phyloP scores from a whole-genome alignment of 2,797 vertebrate species.

The Characodon lateralis region DNA sequence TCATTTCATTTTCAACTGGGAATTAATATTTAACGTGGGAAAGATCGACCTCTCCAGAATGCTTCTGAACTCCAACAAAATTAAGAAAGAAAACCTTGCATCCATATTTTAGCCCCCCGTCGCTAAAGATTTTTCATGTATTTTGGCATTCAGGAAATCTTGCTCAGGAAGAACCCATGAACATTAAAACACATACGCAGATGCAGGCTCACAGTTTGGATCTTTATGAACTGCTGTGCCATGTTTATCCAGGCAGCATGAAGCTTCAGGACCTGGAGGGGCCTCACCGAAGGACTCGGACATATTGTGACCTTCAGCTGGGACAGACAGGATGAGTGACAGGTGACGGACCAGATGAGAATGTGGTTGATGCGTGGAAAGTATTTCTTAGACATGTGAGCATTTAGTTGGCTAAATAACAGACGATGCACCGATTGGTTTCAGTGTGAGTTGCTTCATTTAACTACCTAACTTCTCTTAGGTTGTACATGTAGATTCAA shows the following conservation, averaged over 20 bases:
- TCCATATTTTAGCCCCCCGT: conserved; percentile 71
- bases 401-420: conserved; percentile 8
- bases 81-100: conserved; percentile 66
- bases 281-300: conserved; percentile 51
- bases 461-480: not conserved
- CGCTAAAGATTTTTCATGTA: conserved; percentile 37
- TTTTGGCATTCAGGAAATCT: conserved; percentile 51
- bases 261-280: conserved; percentile 37
- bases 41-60: conserved; percentile 63
- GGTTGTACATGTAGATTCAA: not conserved
- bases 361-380: not conserved
- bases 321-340: conserved; percentile 53
- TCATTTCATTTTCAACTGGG: conserved; percentile 59
- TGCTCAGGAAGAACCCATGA: conserved; percentile 44
- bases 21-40: conserved; percentile 76
- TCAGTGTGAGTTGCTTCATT: not conserved
- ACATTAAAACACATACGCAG: conserved; percentile 47
- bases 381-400: conserved; percentile 29
- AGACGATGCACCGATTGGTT: not conserved
- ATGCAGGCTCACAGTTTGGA: conserved; percentile 53
- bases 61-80: conserved; percentile 64
- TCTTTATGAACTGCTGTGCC: conserved; percentile 65
- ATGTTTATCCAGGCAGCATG: conserved; percentile 59
- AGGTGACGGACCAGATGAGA: conserved; percentile 56
- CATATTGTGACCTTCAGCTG: conserved; percentile 69